phyloP scores from a whole-genome alignment of 2,113 vertebrate species.

The Dipodomys ordii region DNA sequence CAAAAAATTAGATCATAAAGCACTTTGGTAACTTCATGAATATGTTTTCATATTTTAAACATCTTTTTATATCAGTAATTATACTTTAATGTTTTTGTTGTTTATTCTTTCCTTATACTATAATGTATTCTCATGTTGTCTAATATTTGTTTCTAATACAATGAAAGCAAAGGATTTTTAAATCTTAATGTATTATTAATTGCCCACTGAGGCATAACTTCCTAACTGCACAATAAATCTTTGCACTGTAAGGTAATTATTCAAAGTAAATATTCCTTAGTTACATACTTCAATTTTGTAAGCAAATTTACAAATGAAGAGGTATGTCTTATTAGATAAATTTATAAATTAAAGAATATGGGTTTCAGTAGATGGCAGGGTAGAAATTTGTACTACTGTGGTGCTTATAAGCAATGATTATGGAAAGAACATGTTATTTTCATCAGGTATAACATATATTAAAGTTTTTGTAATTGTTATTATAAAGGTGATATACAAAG shows the following conservation, averaged over 20 bases:
- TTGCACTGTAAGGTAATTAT: slow-evolving; percentile 12
- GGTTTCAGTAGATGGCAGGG: slow-evolving; percentile 31
- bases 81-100: neutral
- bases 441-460: slow-evolving; percentile 19
- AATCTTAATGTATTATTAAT: neutral
- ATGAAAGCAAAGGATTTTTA: neutral
- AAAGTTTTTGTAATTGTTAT: neutral
- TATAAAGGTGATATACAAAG: too few species aligned
- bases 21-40: slow-evolving; percentile 1
- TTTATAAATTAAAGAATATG: slow-evolving; percentile 43
- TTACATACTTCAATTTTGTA: slow-evolving; percentile 38
- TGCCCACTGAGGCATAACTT: slow-evolving; percentile 7
- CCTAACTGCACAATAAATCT: slow-evolving; percentile 43
- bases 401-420: neutral
- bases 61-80: slow-evolving; percentile 41
- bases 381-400: slow-evolving; percentile 17
- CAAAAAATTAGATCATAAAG: neutral
- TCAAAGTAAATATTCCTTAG: slow-evolving; percentile 55
- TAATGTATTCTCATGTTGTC: neutral
- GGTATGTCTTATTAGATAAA: neutral
- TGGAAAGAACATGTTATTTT: neutral
- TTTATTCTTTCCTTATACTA: neutral
- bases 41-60: slow-evolving; percentile 27
- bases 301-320: slow-evolving; percentile 13
- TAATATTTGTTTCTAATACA: slow-evolving; percentile 39